Evolutionary conservation across 2,888 invertebrate species (phyloP).

Genomic region (Bombylius major): DNA sequence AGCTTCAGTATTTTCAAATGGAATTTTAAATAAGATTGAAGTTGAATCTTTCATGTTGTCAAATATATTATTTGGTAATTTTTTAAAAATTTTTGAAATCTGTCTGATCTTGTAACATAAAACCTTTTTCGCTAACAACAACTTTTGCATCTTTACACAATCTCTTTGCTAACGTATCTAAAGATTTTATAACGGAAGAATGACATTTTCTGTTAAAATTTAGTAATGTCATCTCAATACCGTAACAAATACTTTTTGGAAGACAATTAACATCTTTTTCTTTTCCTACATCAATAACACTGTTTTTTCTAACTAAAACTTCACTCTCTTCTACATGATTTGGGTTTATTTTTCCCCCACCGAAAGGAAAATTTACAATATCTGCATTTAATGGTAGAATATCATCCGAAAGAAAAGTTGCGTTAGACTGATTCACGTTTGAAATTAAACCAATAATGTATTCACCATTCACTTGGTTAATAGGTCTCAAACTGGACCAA

Average conservation of each 20-base stretch:
- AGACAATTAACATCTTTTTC: neutral
- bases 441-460: neutral
- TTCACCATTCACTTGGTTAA: neutral
- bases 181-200: neutral
- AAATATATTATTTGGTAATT: conserved; percentile 4
- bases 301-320: neutral
- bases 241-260: conserved; percentile 1
- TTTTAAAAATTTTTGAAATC: conserved; percentile 4
- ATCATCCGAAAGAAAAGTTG: too few relatives aligned
- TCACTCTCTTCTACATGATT: neutral
- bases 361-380: neutral
- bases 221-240: neutral
- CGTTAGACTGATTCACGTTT: too few relatives aligned
- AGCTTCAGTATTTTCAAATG: too few relatives aligned
- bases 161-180: neutral
- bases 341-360: neutral
- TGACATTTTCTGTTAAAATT: neutral
- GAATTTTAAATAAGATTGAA: conserved; percentile 3
- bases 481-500: too few relatives aligned
- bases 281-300: conserved; percentile 5
- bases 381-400: too few relatives aligned
- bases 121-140: neutral
- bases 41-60: neutral
- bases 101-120: conserved; percentile 2
- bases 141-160: conserved; percentile 2